These are phyloP conservation scores for Meteorus colon DNA, from an alignment of 2,888 invertebrate species.

Conservation along the genomic window DNA sequence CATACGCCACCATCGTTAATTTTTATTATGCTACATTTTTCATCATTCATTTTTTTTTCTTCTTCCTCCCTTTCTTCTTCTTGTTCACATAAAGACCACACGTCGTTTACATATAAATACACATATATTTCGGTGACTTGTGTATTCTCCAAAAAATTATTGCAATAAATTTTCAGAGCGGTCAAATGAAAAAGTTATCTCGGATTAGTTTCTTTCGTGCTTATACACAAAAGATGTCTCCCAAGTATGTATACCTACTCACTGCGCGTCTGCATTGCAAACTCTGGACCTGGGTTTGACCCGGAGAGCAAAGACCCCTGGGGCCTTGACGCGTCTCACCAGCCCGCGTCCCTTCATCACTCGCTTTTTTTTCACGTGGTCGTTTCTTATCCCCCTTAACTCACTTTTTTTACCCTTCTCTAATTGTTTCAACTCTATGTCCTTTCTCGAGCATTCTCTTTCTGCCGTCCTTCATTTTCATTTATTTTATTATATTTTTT, in stretches of 20 bases:
- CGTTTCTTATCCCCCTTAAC: conserved; percentile 45
- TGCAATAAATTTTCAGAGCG: not conserved
- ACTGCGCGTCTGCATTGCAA: conserved; percentile 21
- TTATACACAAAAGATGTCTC: conserved; percentile 1
- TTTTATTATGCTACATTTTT: conserved; percentile 6
- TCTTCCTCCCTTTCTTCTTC: not conserved
- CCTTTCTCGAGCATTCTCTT: conserved; percentile 39
- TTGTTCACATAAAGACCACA: conserved; percentile 6
- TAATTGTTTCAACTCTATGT: conserved; percentile 36
- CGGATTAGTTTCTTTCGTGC: conserved; percentile 16
- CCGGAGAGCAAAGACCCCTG: conserved; percentile 71
- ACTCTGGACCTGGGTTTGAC: conserved; percentile 52
- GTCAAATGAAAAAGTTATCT: not conserved
- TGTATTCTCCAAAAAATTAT: not conserved
- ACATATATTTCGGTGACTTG: conserved; percentile 5
- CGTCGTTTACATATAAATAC: not conserved
- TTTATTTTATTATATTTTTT: not conserved
- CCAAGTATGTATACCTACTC: conserved; percentile 13
- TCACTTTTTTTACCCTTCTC: conserved; percentile 28
- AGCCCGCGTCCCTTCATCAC: conserved; percentile 49
- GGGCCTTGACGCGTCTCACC: conserved; percentile 66
- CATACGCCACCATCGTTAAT: conserved; percentile 10
- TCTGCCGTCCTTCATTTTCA: conserved; percentile 22
- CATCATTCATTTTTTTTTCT: not conserved
- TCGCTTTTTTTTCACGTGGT: conserved; percentile 45